Base-by-base conservation (phyloP, 2,113 vertebrate species). In the Notiomystis cincta region DNA sequence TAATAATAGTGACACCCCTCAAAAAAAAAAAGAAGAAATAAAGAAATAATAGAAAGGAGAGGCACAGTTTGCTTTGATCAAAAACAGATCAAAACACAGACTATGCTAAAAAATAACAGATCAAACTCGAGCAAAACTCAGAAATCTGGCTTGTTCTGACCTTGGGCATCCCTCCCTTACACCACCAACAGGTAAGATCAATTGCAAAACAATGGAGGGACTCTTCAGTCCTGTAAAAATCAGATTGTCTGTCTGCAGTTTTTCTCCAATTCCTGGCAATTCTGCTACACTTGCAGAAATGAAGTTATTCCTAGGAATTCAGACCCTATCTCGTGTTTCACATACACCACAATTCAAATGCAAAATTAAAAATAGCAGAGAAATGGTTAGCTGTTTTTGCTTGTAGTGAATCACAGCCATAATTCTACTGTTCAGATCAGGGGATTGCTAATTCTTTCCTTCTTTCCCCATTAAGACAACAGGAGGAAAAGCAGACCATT, bases 211-310 rank as follows among this genome's bases (percentile, higher is more conserved):
- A 95, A 89, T 0, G 4, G n/a, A 95, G 53, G 62, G 3, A 58
- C 40, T 85, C 72, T 77, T 95, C 77, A 95, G 30, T 80, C 85
- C 82, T 82, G 95, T 77, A 84, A 83, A 93, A 93, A 94, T 50
- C 1, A 1, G 28, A 72, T 45, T 87, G 61, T 66, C 62, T 95
- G 75, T 33, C 72, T 66, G 56, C 38, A 48, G 20, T 71, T 77
- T 77, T 91, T 78, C 40, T 96, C 65, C 37, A 67, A 1, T 71
- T 81, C 53, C 57, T 75, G 60, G 42, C 44, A 94, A 79, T 92
- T 88, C 40, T 64, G 48, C 66, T 53, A 57, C 28, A 6, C 35
- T 35, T 1, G 1, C 28, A 66, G 75, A 88, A 69, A 65, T 53
- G 33, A 78, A 64, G 51, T 42, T 73, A 37, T 31, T 83, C 42